Evolutionary conservation across 1,140 invertebrate genomes (phyloP).

Genomic region (Popillia japonica): DNA sequence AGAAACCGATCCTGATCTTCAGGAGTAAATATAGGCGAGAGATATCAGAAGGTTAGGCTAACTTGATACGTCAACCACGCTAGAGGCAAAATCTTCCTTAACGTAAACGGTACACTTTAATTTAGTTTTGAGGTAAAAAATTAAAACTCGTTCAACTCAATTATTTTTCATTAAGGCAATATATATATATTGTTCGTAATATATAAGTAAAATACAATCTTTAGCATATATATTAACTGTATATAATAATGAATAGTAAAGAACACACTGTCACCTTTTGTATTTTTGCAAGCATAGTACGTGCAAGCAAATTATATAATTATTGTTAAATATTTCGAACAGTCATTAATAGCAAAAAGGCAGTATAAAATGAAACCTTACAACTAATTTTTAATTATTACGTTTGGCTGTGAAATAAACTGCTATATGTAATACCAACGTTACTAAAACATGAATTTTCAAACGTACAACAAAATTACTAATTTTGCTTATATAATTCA

Average conservation of each 20-base stretch:
- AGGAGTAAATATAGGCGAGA: too few species aligned
- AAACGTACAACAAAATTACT: neutral
- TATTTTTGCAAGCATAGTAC: conserved; percentile 9
- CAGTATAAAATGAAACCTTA: conserved; percentile 18
- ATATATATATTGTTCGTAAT: conserved; percentile 20
- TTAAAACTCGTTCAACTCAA: neutral
- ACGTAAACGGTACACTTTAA: too few species aligned
- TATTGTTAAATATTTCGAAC: conserved; percentile 9
- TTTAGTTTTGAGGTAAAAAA: neutral
- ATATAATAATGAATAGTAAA: conserved; percentile 19
- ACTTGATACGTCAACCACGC: too few species aligned
- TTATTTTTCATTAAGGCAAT: conserved; percentile 4
- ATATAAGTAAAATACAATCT: conserved; percentile 32
- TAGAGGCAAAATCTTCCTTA: too few species aligned
- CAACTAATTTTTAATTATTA: neutral
- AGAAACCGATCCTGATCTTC: too few species aligned
- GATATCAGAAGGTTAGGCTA: too few species aligned
- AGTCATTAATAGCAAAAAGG: conserved; percentile 17
- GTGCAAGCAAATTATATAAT: conserved; percentile 35
- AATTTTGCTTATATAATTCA: too few species aligned
- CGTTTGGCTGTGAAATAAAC: conserved; percentile 12
- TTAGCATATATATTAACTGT: conserved; percentile 4
- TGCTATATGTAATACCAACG: neutral
- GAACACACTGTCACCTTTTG: conserved; percentile 33
- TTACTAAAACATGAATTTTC: neutral